Base-by-base conservation (phyloP, 2,888 invertebrate genomes). In the Rhagonycha lutea region DNA sequence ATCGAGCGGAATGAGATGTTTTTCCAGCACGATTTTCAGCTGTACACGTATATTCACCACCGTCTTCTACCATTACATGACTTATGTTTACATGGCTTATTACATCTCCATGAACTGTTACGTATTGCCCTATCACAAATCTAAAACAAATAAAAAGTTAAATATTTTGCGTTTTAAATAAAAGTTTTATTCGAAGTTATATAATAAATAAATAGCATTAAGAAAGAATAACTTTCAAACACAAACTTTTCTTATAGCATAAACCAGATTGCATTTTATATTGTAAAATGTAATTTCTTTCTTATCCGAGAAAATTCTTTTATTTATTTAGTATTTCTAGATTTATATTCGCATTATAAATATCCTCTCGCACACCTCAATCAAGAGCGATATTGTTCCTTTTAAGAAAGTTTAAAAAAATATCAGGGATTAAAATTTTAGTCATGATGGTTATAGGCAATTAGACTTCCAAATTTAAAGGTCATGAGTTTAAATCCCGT, bases 51-150 rank as follows among this genome's bases (percentile, higher is more conserved):
- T 95, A 95, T 86, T 94, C 93, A 23, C 95, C 95, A 14, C 95
- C 95, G 84, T 95, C 95, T 87, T 94, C 93, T 69, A 94, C 93
- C 90, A 91, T 92, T 81, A 94, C 94, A 85, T 92, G 92, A 85
- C 92, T 93, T 84, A 95, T 94, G 89, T 95, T 95, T 82, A 95
- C 94, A 88, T 94, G 94, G 86, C 95, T 94, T 86, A 95, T 93
- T 82, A 95, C 94, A 87, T 95, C 95, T 73, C 94, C 95, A 83
- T 94, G 93, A 65, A 93, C 91, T 75, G 91, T 94, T 82, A 93
- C 93, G 87, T 94, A 94, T 86, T 94, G 94, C 61, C 94, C 94
- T 85, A 94, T 93, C 86, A 94, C 91, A 87, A 93, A 94, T 88
- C 94, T 93, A 89, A 61, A 73, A 68, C 8, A 18, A 65, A 69